Evolutionary conservation across 2,797 vertebrate species (phyloP).

Genomic region (Rhynchotus rufescens): DNA sequence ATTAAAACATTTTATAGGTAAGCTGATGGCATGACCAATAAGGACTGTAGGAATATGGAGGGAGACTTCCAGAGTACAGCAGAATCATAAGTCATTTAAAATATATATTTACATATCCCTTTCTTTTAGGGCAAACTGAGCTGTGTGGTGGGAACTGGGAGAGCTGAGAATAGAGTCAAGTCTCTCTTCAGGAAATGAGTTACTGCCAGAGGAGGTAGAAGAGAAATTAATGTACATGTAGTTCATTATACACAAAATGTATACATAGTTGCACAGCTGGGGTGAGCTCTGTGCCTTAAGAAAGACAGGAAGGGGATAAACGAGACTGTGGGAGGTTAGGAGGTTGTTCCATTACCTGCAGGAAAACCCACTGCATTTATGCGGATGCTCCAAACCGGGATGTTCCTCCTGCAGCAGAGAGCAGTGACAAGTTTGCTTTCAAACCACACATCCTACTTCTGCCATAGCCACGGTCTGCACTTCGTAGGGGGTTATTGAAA

Average conservation of each 20-base stretch:
- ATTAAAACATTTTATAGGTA: background rate
- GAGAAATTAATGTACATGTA: background rate
- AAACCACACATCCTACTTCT: background rate
- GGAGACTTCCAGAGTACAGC: background rate
- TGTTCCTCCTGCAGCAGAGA: background rate
- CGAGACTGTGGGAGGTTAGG: background rate
- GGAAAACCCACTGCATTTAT: background rate
- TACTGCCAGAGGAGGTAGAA: background rate
- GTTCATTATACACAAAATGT: background rate
- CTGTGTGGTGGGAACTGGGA: background rate
- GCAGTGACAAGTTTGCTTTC: background rate
- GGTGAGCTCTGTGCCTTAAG: background rate
- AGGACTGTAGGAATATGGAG: background rate
- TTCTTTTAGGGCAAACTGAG: background rate
- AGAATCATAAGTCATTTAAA: background rate
- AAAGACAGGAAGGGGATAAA: background rate
- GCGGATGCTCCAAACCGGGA: background rate
- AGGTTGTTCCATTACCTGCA: background rate
- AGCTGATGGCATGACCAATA: background rate
- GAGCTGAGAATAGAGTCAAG: background rate
- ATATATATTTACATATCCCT: background rate
- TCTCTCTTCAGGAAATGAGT: background rate
- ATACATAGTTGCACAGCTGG: accelerated
- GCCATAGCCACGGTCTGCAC: background rate
- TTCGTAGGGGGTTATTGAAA: background rate